Percentiles rank a stretch among this genome's conserved stretches.
Evolutionary conservation across 2,888 invertebrate genomes (phyloP).

Genomic region (Lymantria monacha): DNA sequence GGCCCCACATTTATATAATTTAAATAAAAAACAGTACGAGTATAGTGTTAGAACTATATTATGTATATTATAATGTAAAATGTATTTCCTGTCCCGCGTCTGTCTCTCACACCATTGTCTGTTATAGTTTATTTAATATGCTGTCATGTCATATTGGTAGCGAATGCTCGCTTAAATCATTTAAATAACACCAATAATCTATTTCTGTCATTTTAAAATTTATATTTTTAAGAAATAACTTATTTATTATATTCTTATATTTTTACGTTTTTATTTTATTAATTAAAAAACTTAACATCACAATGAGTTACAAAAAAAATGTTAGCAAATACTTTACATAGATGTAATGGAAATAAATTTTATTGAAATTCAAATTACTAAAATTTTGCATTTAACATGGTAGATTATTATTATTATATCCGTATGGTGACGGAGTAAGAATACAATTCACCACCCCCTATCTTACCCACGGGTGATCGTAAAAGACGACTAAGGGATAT

Average conservation of each 20-base stretch:
- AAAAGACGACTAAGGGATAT: no score
- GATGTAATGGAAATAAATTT: no score
- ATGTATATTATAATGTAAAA: conserved; percentile 47
- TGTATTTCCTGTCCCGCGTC: conserved; percentile 39
- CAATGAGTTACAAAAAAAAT: no score
- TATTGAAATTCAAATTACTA: no score
- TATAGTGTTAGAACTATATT: conserved; percentile 44
- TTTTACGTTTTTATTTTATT: background rate
- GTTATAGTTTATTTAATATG: conserved; percentile 31
- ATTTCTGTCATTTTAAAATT: background rate
- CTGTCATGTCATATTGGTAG: conserved; percentile 10
- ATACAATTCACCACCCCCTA: no score
- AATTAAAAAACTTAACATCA: background rate
- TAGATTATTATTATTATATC: no score
- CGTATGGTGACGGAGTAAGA: no score
- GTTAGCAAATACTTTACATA: no score
- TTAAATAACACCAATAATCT: background rate
- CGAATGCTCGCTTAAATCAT: conserved; percentile 6
- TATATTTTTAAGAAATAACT: background rate
- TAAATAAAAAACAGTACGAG: conserved; percentile 47
- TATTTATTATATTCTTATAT: background rate
- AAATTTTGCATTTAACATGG: no score
- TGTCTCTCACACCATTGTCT: conserved; percentile 50
- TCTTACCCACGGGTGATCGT: no score
- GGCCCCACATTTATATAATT: conserved; percentile 33